Evolutionary conservation across 2,888 invertebrate species (phyloP).

Genomic region (Gastrophysa polygoni): DNA sequence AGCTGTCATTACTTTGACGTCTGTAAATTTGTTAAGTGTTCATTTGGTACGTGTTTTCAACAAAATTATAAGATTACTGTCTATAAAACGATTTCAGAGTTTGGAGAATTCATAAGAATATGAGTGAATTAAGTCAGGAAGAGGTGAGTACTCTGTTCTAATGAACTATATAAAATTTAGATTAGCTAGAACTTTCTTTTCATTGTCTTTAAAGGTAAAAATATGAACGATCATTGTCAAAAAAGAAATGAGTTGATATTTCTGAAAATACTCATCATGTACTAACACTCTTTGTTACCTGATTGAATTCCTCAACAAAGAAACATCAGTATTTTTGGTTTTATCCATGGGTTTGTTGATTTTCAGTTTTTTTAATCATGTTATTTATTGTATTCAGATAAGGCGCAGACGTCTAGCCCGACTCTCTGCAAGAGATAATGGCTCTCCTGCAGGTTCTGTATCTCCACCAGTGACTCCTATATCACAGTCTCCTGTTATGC

Average conservation of each 20-base stretch:
- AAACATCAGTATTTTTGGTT: background rate
- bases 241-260: background rate
- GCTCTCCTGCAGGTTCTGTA: slow-evolving; percentile 59
- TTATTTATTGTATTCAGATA: slow-evolving; percentile 62
- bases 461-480: slow-evolving; percentile 62
- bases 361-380: background rate
- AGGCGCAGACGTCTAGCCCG: slow-evolving; percentile 77
- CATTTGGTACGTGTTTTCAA: slow-evolving; percentile 35
- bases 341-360: background rate
- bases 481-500: slow-evolving; percentile 52
- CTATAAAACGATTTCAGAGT: background rate
- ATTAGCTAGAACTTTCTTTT: background rate
- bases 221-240: background rate
- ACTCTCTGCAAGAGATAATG: slow-evolving; percentile 67
- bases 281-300: too few relatives aligned
- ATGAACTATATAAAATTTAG: background rate
- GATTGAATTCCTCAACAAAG: background rate
- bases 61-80: slow-evolving; percentile 30
- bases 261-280: slow-evolving; percentile 2
- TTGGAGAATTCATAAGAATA: slow-evolving; percentile 49
- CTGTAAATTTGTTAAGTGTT: slow-evolving; percentile 41
- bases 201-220: slow-evolving; percentile 3
- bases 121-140: slow-evolving; percentile 88
- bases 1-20: slow-evolving; percentile 44
- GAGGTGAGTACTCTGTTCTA: slow-evolving; percentile 71